phyloP scores from a whole-genome alignment of 2,888 invertebrate species.

The Archips crataeganus region DNA sequence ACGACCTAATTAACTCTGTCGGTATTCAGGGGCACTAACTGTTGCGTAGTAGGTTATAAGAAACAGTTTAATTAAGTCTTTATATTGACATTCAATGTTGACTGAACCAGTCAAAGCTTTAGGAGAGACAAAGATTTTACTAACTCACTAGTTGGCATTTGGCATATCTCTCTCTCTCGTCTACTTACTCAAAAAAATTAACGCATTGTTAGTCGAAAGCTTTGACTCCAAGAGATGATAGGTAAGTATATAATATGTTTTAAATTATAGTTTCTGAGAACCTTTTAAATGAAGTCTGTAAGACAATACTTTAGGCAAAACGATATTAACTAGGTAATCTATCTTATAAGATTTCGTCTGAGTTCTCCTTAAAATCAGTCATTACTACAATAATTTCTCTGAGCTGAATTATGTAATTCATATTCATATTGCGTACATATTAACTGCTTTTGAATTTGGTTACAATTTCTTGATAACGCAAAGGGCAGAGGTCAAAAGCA shows the following conservation, averaged over 20 bases:
- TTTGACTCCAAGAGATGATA: no score
- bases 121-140: background rate
- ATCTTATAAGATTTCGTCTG: background rate
- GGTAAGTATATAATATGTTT: no score
- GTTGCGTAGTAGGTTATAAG: background rate
- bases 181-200: no score
- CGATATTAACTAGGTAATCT: background rate
- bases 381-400: no score
- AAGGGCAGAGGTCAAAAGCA: slow-evolving; percentile 27
- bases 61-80: background rate
- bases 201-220: no score
- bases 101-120: background rate
- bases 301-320: background rate
- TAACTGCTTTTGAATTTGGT: slow-evolving; percentile 36
- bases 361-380: background rate
- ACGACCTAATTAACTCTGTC: background rate
- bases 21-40: background rate
- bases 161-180: no score
- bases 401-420: background rate
- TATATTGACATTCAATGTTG: background rate
- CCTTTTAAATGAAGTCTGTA: background rate
- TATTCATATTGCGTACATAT: slow-evolving; percentile 5
- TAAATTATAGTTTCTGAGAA: background rate
- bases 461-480: slow-evolving; percentile 38
- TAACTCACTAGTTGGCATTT: no score